Conservation (phyloP, 2,888 invertebrate species). For the Melinopterus prodromus region DNA sequence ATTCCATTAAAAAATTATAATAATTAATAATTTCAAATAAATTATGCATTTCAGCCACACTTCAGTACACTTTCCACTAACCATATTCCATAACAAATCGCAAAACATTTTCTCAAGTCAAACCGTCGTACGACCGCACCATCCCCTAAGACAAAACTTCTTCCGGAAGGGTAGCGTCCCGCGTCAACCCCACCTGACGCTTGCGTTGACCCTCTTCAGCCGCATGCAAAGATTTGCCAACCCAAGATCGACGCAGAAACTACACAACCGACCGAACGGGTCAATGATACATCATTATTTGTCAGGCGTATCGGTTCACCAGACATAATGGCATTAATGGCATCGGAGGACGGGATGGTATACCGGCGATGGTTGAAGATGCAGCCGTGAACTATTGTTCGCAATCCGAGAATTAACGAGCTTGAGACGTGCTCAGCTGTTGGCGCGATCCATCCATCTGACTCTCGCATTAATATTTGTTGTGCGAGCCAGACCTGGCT, state of each 20-base stretch:
- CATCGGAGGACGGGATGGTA: neutral
- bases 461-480: neutral
- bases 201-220: slow-evolving; percentile 13
- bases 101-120: neutral
- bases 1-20: too few species aligned
- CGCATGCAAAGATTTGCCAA: neutral
- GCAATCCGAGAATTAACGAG: neutral
- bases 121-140: neutral
- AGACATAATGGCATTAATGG: too few species aligned
- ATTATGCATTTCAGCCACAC: too few species aligned
- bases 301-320: neutral
- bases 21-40: too few species aligned
- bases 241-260: neutral
- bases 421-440: neutral
- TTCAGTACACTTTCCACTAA: too few species aligned
- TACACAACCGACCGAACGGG: neutral
- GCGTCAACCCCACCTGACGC: slow-evolving; percentile 23
- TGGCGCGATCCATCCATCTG: neutral
- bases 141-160: slow-evolving; percentile 9
- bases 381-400: neutral
- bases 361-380: neutral
- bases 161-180: slow-evolving; percentile 14
- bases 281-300: neutral
- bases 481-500: neutral
- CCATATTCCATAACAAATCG: neutral